phyloP scores from a whole-genome alignment of 2,888 invertebrate genomes.

The Clunio marinus region DNA sequence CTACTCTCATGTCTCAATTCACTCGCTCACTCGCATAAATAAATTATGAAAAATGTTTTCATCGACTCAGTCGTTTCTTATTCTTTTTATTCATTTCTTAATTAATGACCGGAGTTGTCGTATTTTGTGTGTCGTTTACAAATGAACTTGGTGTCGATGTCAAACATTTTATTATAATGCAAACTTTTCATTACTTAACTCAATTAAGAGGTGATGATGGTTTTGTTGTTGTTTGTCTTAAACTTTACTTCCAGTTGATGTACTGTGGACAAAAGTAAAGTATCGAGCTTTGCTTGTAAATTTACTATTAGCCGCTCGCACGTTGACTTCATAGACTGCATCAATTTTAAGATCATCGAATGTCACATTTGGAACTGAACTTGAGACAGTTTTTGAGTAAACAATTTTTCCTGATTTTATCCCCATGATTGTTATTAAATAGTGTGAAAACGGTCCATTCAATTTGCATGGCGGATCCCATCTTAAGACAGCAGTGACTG shows the following conservation, averaged over 20 bases:
- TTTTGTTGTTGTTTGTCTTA: too few species aligned
- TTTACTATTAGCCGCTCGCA: not conserved
- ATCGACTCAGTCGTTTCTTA: constrained; percentile 4
- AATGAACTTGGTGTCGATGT: too few species aligned
- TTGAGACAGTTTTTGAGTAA: not conserved
- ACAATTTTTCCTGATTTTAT: not conserved
- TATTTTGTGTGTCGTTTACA: not conserved
- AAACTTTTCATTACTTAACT: too few species aligned
- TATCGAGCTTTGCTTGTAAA: too few species aligned
- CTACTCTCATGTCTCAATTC: not conserved
- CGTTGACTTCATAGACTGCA: constrained; percentile 6
- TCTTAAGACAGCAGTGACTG: not conserved
- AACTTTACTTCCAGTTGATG: too few species aligned
- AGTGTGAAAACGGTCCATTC: constrained; percentile 9
- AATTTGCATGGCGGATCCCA: constrained; percentile 1
- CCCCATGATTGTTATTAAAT: not conserved
- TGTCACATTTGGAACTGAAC: not conserved
- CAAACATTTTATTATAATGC: too few species aligned
- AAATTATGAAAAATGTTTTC: not conserved
- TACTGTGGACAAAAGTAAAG: too few species aligned
- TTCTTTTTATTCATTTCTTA: too few species aligned
- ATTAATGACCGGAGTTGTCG: not conserved
- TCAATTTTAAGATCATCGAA: not conserved
- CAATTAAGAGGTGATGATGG: too few species aligned
- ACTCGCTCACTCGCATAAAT: not conserved